Base-by-base conservation (phyloP, 1,140 invertebrate genomes). In the Monochamus saltuarius region DNA sequence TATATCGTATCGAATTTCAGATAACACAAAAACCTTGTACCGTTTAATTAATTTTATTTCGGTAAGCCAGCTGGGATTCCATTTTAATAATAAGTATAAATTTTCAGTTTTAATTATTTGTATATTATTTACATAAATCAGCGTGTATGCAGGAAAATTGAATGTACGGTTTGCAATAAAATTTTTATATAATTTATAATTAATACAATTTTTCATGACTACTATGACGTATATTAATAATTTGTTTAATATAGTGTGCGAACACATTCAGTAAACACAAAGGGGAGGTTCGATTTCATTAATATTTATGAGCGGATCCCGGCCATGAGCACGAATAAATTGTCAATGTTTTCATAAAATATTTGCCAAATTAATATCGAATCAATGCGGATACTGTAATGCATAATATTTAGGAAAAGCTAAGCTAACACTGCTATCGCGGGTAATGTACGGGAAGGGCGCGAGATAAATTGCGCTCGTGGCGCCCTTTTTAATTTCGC, bases 321-420 rank as follows among this genome's bases (percentile, higher is more conserved):
- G 61, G 63, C 56, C 69, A 66, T 71, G 69, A 71, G 69, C 69
- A 59, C 65, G 69, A 71, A 71, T 71, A 71, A 69, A 71, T 71
- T 71, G 67, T 71, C 67, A 67, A 67, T 71, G 69, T 69, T 71
- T 71, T 71, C 69, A 69, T 69, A 71, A 71, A 71, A 71, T 71
- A 71, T 71, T 71, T 71, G 69, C 69, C 65, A 71, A 71, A 71
- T 71, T 71, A 71, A 71, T 71, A 71, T 65, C 67, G 58, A 69
- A 71, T 71, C 69, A 71, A 64, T 69, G 67, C 62, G 65, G 65
- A 65, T 64, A 61, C 55, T 62, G 63, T 61, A 67, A 67, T 70
- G 68, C 66, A 70, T 70, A 70, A 70, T 68, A 67, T 70, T 70
- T 64, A 53, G 58, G 46, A 67, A 63, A 58, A 46, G 65, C 35